A percentile compares a stretch with the other conserved stretches of the same genome.
These are phyloP conservation scores for Stratiomys singularior DNA, from an alignment of 2,888 invertebrate genomes.

Conservation along the genomic window DNA sequence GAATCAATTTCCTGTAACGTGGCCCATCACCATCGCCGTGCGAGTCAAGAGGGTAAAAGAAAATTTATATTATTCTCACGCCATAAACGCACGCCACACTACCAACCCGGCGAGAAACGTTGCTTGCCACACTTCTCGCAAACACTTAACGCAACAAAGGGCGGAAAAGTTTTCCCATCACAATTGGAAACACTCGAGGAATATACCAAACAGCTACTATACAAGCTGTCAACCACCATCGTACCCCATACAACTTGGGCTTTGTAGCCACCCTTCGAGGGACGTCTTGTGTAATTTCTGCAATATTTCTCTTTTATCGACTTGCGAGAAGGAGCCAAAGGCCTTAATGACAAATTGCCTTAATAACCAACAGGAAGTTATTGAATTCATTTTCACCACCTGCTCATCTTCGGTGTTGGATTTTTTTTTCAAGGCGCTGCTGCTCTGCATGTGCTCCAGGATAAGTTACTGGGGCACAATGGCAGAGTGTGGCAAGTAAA, in stretches of 20 bases:
- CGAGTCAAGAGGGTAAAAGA: background rate
- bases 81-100: too few relatives aligned
- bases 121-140: background rate
- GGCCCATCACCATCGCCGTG: background rate
- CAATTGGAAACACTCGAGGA: background rate
- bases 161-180: background rate
- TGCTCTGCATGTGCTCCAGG: too few relatives aligned
- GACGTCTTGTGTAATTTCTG: background rate
- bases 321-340: background rate
- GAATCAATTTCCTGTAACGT: constrained; percentile 13
- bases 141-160: background rate
- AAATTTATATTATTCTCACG: constrained; percentile 11
- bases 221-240: background rate
- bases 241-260: too few relatives aligned
- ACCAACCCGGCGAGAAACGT: too few relatives aligned
- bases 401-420: background rate
- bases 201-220: background rate
- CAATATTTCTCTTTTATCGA: constrained; percentile 27
- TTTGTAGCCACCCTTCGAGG: background rate
- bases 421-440: too few relatives aligned
- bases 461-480: too few relatives aligned
- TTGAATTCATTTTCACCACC: constrained; percentile 9
- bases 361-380: constrained; percentile 13
- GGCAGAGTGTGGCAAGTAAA: background rate
- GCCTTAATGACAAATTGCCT: constrained; percentile 19